A percentile compares a stretch with the other conserved stretches of the same genome.
These are phyloP conservation scores for Coenonympha glycerion DNA, from an alignment of 2,888 invertebrate genomes.

Conservation along the genomic window DNA sequence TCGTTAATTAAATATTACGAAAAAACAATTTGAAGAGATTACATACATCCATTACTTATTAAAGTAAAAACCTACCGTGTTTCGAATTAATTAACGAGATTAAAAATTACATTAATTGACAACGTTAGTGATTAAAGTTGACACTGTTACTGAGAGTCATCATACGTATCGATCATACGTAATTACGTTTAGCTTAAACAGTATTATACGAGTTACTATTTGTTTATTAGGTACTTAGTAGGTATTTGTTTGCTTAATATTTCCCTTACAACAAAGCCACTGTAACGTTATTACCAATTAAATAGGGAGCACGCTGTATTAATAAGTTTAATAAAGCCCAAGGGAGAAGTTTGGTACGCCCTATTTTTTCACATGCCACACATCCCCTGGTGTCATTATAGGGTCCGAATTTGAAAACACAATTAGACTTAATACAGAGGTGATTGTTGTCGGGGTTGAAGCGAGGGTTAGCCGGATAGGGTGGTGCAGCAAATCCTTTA, in stretches of 20 bases:
- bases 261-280: not conserved
- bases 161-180: not conserved
- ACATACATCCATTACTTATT: constrained; percentile 1
- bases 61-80: not conserved
- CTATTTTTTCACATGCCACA: constrained; percentile 67
- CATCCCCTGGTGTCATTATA: constrained; percentile 56
- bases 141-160: not conserved
- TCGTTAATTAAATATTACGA: constrained; percentile 1
- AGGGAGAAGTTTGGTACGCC: constrained; percentile 49
- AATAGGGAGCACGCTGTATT: constrained; percentile 44
- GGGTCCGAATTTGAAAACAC: constrained; percentile 75
- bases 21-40: constrained; percentile 2
- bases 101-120: not conserved
- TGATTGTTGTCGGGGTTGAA: constrained; percentile 67
- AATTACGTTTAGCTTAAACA: too few species aligned
- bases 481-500: constrained; percentile 71
- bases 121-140: not conserved
- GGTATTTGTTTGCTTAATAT: not conserved
- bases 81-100: not conserved
- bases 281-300: constrained; percentile 17
- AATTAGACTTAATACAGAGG: constrained; percentile 77
- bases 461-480: constrained; percentile 69
- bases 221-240: not conserved
- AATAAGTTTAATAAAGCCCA: constrained; percentile 62
- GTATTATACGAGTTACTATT: too few species aligned